These are phyloP conservation scores for Holocentrus rufus DNA, from an alignment of 2,797 vertebrate genomes.

Conservation along the genomic window DNA sequence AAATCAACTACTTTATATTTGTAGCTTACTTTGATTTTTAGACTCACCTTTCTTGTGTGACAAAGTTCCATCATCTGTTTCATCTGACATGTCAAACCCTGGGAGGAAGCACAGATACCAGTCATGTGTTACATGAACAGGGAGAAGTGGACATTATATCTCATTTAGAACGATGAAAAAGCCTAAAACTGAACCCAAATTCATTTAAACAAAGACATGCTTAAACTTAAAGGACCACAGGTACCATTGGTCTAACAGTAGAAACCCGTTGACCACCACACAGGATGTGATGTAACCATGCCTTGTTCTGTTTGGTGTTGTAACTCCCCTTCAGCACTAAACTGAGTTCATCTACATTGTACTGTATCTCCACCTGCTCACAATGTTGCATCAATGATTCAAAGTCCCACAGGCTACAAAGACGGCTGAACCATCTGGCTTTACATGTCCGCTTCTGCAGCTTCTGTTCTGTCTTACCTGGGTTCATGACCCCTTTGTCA, in stretches of 20 bases:
- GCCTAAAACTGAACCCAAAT: neutral
- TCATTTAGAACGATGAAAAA: neutral
- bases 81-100: conserved; percentile 83
- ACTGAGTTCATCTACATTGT: too few species aligned
- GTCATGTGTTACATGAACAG: neutral
- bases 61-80: conserved; percentile 40
- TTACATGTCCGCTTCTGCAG: too few species aligned
- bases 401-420: too few species aligned
- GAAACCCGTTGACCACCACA: neutral
- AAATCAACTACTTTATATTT: neutral
- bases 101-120: conserved; percentile 43
- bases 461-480: conserved; percentile 68
- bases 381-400: too few species aligned
- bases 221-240: neutral
- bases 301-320: neutral
- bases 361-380: too few species aligned
- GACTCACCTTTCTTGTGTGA: conserved; percentile 63
- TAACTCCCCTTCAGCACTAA: too few species aligned
- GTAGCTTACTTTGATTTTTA: neutral
- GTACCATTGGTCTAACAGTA: neutral
- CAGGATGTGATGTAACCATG: neutral
- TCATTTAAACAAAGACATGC: neutral
- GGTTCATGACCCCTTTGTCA: conserved; percentile 67
- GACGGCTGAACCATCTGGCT: too few species aligned
- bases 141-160: neutral